These are phyloP conservation scores for Arctocebus calabarensis DNA, from an alignment of 2,797 vertebrate genomes.

Conservation along the genomic window DNA sequence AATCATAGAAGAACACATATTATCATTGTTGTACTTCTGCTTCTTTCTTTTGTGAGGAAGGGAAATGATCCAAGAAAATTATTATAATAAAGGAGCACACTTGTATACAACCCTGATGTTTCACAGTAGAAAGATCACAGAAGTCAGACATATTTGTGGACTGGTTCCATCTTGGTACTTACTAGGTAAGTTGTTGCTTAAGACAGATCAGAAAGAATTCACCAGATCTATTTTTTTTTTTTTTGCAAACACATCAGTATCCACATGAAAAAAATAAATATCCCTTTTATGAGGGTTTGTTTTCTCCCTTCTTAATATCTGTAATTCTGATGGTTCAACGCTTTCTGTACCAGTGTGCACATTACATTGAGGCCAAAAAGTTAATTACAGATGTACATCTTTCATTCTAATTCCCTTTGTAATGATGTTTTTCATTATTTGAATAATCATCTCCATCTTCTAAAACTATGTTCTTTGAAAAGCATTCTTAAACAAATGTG, in stretches of 20 bases:
- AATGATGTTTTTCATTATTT: conserved; percentile 27
- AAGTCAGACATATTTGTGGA: background rate
- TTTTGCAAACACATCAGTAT: background rate
- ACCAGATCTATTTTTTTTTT: background rate
- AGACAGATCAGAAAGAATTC: background rate
- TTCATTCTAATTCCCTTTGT: conserved; percentile 27
- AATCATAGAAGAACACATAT: background rate
- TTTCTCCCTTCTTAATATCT: background rate
- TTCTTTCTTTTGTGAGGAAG: background rate
- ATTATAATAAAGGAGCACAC: background rate
- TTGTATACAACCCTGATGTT: background rate
- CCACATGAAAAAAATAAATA: background rate
- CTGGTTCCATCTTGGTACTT: background rate
- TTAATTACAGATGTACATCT: background rate
- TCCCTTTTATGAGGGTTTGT: background rate
- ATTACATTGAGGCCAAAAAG: background rate
- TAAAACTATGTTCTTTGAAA: background rate
- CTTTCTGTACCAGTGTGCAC: background rate
- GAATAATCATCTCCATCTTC: conserved; percentile 35
- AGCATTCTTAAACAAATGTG: conserved; percentile 25
- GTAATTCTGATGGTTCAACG: background rate
- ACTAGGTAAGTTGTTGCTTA: background rate
- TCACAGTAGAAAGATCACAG: background rate
- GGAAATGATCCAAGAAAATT: background rate
- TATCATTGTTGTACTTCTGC: background rate